Conservation (phyloP, 2,888 invertebrate species). For the Sphaeridia pumilis region DNA sequence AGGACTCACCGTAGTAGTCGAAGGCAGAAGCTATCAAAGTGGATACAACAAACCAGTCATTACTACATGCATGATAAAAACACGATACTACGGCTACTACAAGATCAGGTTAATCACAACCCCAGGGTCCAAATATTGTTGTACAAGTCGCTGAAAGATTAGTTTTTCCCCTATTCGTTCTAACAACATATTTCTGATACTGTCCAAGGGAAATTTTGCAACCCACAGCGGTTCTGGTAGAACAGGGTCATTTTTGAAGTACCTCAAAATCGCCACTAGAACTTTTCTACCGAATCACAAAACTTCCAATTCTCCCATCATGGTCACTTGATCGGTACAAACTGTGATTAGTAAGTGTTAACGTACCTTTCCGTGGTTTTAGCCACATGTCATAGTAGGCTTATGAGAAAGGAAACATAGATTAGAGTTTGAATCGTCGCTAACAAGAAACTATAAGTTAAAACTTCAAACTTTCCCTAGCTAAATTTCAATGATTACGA, state of each 20-base stretch:
- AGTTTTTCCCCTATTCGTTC: not conserved
- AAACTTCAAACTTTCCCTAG: not conserved
- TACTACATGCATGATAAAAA: no score
- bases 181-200: not conserved
- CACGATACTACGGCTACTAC: no score
- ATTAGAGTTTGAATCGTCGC: conserved; percentile 1
- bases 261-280: no score
- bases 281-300: no score
- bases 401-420: conserved; percentile 38
- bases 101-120: no score
- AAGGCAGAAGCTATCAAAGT: conserved; percentile 74
- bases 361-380: conserved; percentile 86
- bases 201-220: no score
- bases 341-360: no score
- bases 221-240: no score
- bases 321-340: no score
- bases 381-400: conserved; percentile 98
- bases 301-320: no score
- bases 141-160: not conserved
- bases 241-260: no score
- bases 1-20: conserved; percentile 98
- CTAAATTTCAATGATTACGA: not conserved
- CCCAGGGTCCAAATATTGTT: no score
- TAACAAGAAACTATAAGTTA: not conserved
- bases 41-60: conserved; percentile 38